These are phyloP conservation scores for Drosophila sp. DNA, from an alignment of 1,140 invertebrate genomes.

Conservation along the genomic window DNA sequence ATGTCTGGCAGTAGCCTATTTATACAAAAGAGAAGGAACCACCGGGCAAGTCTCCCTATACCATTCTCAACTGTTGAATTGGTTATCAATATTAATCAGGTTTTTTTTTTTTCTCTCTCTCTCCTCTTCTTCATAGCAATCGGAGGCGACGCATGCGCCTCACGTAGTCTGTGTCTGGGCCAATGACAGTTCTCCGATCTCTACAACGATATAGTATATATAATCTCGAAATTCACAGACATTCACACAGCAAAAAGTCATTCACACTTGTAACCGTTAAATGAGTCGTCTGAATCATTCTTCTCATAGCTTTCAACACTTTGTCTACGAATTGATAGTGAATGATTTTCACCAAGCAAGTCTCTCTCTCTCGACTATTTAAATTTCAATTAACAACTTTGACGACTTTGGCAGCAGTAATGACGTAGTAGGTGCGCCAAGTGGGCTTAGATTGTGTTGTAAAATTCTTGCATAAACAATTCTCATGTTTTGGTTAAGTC, in stretches of 20 bases:
- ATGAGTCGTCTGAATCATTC: slow-evolving; percentile 27
- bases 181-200: slow-evolving; percentile 25
- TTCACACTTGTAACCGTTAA: slow-evolving; percentile 59
- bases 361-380: slow-evolving; percentile 35
- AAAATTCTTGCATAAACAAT: slow-evolving; percentile 53
- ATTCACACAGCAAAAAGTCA: slow-evolving; percentile 56
- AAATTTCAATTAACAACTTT: slow-evolving; percentile 57
- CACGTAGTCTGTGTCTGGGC: slow-evolving; percentile 39
- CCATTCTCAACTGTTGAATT: slow-evolving; percentile 12
- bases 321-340: slow-evolving; percentile 11
- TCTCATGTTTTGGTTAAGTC: slow-evolving; percentile 29
- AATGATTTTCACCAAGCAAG: slow-evolving; percentile 53
- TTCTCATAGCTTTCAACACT: slow-evolving; percentile 17
- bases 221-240: slow-evolving; percentile 57
- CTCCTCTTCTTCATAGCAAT: slow-evolving; percentile 2
- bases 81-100: slow-evolving; percentile 62
- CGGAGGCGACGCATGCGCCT: slow-evolving; percentile 39
- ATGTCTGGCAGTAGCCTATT: slow-evolving; percentile 28
- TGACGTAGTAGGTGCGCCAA: slow-evolving; percentile 61
- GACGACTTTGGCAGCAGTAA: slow-evolving; percentile 28
- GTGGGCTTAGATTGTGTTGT: slow-evolving; percentile 28
- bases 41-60: background rate
- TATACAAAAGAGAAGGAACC: slow-evolving; percentile 28
- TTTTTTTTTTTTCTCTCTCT: slow-evolving; percentile 27
- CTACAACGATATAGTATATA: slow-evolving; percentile 29